Base-by-base conservation (phyloP, 2,888 invertebrate genomes). In the Drosophila emarginata region DNA sequence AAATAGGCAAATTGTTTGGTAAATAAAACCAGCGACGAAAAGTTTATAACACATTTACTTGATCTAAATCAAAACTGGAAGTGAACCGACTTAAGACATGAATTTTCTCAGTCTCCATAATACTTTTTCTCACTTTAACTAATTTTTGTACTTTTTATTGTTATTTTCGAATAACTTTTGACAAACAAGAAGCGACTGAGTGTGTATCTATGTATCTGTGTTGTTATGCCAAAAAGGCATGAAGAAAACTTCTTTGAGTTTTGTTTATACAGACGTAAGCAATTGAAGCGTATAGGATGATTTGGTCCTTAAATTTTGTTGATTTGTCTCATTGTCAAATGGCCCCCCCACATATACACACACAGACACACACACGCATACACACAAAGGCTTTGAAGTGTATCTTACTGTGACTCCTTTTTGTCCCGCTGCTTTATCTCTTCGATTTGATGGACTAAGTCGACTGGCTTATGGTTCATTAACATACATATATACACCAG, bases 251-350 rank as follows among this genome's bases (percentile, higher is more conserved):
- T 54, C 18, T 54, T 57, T 45, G 14, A 2, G 51, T 67, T 72
- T 18, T 75, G 72, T 61, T 78, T 64, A 70, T 75, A 36, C 52
- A 56, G 61, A 21, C 63, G 37, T 6, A 39, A 21, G 58, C 87
- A 83, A 86, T 80, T 76, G 81, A 61, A 69, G 84, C 67, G 61
- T 64, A 64, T 60, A 45, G 39, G 45, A 45, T 12, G 58, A 11
- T 21, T 58, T 61, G 56, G 60, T 56, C 57, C 45, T 45, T 64
- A 70, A 74, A 72, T 80, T 74, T 45, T 45, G 45, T 45, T 67
- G 79, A 80, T 87, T 87, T 80, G 59, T 73, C 65, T 67, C 66
- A 67, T 78, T 86, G 72, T 80, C 61, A 66, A 64, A 56, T 5
- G 45, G 18, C 45, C 18, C 18, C 18, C 18, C 45, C 9, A 2